A percentile compares a stretch with the other conserved stretches of the same genome.
Conservation (phyloP, 2,113 vertebrate genomes). For the Calyptommatus sinebrachiatus region DNA sequence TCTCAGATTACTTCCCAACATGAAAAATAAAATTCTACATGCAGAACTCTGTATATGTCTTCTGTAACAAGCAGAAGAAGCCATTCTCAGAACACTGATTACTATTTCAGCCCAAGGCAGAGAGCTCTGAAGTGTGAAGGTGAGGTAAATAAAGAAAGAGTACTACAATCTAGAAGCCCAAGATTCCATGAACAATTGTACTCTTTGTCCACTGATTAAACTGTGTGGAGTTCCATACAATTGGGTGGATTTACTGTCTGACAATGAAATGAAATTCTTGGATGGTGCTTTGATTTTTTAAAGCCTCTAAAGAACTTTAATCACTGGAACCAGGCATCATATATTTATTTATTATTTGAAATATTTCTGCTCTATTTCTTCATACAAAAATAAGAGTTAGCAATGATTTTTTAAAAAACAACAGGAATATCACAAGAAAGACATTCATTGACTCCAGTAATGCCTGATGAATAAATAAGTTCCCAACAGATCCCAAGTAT, state of each 20-base stretch:
- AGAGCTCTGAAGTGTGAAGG: slow-evolving; percentile 37
- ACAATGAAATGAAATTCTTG: slow-evolving; percentile 9
- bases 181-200: slow-evolving; percentile 2
- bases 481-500: too few relatives aligned
- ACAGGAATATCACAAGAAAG: too few relatives aligned
- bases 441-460: too few relatives aligned
- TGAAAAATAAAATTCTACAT: background rate
- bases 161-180: background rate
- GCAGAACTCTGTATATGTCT: background rate
- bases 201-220: slow-evolving; percentile 21
- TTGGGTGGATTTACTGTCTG: slow-evolving; percentile 9
- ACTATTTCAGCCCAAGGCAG: slow-evolving; percentile 27
- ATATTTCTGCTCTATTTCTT: too few relatives aligned
- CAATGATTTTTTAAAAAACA: too few relatives aligned
- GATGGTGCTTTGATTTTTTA: background rate
- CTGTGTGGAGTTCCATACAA: slow-evolving; percentile 4
- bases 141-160: slow-evolving; percentile 29
- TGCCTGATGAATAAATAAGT: too few relatives aligned
- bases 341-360: too few relatives aligned
- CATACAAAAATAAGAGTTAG: too few relatives aligned
- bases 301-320: background rate
- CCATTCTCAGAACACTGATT: slow-evolving; percentile 30
- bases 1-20: slow-evolving; percentile 10
- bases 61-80: slow-evolving; percentile 22
- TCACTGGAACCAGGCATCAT: background rate